Percentiles rank a stretch among this genome's conserved stretches.
These are phyloP conservation scores for Hypolimnas misippus DNA, from an alignment of 2,888 invertebrate species.

Conservation along the genomic window DNA sequence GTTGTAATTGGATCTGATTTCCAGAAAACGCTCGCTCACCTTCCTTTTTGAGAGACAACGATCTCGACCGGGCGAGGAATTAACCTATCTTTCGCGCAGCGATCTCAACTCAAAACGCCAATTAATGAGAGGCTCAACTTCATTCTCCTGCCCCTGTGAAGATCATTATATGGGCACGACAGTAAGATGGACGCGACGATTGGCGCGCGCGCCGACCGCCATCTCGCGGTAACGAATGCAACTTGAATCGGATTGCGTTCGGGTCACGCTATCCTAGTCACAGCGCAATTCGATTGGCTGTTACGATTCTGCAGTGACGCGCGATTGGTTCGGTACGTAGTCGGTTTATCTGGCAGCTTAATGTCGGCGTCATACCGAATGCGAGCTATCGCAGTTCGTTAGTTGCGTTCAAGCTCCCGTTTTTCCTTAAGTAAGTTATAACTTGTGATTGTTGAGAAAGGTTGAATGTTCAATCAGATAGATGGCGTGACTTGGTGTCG, in stretches of 20 bases:
- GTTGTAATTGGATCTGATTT: slow-evolving; percentile 84
- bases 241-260: slow-evolving; percentile 79
- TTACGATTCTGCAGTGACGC: slow-evolving; percentile 72
- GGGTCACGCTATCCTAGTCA: slow-evolving; percentile 83
- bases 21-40: slow-evolving; percentile 82
- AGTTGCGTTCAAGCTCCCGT: slow-evolving; percentile 75
- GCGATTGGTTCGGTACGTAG: slow-evolving; percentile 74
- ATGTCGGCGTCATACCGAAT: slow-evolving; percentile 75
- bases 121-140: slow-evolving; percentile 84
- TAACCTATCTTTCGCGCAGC: slow-evolving; percentile 83
- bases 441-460: slow-evolving; percentile 73
- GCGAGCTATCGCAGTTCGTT: slow-evolving; percentile 75
- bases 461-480: slow-evolving; percentile 78
- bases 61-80: slow-evolving; percentile 81
- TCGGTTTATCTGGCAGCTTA: slow-evolving; percentile 70
- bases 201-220: slow-evolving; percentile 77
- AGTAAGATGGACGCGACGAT: slow-evolving; percentile 83
- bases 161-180: slow-evolving; percentile 85
- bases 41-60: slow-evolving; percentile 83
- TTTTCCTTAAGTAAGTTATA: slow-evolving; percentile 82
- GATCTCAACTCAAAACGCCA: slow-evolving; percentile 84
- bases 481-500: slow-evolving; percentile 82
- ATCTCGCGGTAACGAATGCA: slow-evolving; percentile 82
- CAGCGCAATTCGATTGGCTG: slow-evolving; percentile 74
- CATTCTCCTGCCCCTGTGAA: slow-evolving; percentile 83